Conservation (phyloP, 2,888 invertebrate species). For the Aproaerema taeniolella region DNA sequence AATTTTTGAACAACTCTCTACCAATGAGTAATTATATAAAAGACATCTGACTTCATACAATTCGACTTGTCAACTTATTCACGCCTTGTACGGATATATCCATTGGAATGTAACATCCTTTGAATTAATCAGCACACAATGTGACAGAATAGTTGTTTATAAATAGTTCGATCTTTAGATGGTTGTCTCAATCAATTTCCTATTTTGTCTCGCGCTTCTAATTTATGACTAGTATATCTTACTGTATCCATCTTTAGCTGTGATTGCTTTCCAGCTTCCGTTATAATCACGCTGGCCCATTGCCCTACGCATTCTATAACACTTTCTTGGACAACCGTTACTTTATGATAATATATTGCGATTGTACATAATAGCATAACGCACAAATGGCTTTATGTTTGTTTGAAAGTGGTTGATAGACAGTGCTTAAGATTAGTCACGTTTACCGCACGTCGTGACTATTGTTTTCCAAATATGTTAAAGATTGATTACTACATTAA, state of each 20-base stretch:
- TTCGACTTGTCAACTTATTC: too few relatives aligned
- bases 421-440: conserved; percentile 10
- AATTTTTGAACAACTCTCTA: too few relatives aligned
- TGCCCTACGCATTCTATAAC: conserved; percentile 27
- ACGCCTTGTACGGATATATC: too few relatives aligned
- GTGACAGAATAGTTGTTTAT: too few relatives aligned
- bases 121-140: too few relatives aligned
- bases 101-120: too few relatives aligned
- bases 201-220: conserved; percentile 1
- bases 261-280: conserved; percentile 22
- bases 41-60: too few relatives aligned
- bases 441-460: conserved; percentile 4
- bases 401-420: conserved; percentile 1
- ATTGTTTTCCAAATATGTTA: conserved; percentile 14
- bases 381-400: conserved; percentile 19
- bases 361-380: conserved; percentile 23
- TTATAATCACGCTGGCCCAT: conserved; percentile 27
- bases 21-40: too few relatives aligned
- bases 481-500: conserved; percentile 6
- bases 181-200: conserved; percentile 5
- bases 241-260: not conserved
- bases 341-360: conserved; percentile 36
- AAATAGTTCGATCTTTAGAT: too few relatives aligned
- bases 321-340: conserved; percentile 31
- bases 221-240: conserved; percentile 9